These are phyloP conservation scores for Xerus inauris DNA, from an alignment of 2,113 vertebrate genomes.

Conservation along the genomic window DNA sequence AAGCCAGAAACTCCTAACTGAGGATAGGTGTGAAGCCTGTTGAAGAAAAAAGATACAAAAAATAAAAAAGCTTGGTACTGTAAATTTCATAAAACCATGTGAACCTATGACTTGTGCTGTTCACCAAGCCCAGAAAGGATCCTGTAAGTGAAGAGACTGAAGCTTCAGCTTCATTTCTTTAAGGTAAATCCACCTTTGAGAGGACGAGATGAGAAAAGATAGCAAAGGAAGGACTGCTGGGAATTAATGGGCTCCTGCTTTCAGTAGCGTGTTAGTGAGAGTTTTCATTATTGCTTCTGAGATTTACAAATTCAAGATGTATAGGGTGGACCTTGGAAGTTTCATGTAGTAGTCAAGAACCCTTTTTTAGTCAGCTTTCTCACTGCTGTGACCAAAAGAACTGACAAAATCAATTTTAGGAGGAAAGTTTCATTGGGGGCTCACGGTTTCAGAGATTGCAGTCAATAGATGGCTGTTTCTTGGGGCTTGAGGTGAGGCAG, in stretches of 20 bases:
- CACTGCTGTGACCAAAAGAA: too few species aligned
- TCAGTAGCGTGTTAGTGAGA: not conserved
- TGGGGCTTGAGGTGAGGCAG: too few species aligned
- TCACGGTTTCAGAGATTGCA: too few species aligned
- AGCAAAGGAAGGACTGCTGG: not conserved
- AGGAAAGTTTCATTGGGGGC: too few species aligned
- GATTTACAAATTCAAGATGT: conserved; percentile 44
- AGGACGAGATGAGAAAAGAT: not conserved
- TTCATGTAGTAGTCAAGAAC: not conserved
- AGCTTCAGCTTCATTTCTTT: not conserved
- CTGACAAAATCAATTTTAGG: too few species aligned
- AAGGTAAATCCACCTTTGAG: not conserved
- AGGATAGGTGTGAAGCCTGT: not conserved
- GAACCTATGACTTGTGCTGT: not conserved
- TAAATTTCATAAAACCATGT: not conserved
- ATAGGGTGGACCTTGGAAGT: not conserved
- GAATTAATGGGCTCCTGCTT: not conserved
- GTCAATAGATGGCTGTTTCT: too few species aligned
- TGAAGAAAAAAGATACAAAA: not conserved
- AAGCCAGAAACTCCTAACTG: not conserved
- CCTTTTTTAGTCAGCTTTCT: too few species aligned
- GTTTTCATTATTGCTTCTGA: not conserved
- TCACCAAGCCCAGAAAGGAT: not conserved
- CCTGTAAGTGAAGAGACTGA: not conserved
- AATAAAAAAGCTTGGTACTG: not conserved